phyloP scores from a whole-genome alignment of 1,140 invertebrate species.

The Drosophila novamexicana region DNA sequence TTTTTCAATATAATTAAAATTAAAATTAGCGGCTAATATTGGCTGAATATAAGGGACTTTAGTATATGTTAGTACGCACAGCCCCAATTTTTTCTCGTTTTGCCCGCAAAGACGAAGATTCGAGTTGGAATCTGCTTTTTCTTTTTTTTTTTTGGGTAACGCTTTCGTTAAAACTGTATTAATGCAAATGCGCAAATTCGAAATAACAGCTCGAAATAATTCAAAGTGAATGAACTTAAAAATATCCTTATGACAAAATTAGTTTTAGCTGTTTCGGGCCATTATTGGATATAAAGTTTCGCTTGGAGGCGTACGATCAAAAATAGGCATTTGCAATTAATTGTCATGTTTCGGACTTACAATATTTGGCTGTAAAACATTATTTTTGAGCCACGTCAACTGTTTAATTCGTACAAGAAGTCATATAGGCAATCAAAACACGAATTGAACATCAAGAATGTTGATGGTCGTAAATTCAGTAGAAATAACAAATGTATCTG shows the following conservation, averaged over 20 bases:
- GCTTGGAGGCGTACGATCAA: too few species aligned
- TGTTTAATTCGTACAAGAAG: neutral
- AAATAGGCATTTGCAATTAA: too few species aligned
- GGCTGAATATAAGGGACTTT: neutral
- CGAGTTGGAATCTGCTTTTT: neutral
- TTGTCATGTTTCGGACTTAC: too few species aligned
- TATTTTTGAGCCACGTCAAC: slow-evolving; percentile 10
- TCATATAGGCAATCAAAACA: slow-evolving; percentile 15
- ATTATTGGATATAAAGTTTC: too few species aligned
- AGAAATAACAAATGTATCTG: slow-evolving; percentile 52
- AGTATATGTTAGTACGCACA: neutral
- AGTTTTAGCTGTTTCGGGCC: too few species aligned
- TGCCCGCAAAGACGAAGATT: neutral
- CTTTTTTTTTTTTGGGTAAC: too few species aligned
- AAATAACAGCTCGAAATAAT: too few species aligned
- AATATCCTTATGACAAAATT: too few species aligned
- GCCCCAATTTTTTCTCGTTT: too few species aligned
- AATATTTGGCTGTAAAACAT: neutral
- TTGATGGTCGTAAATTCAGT: slow-evolving; percentile 50
- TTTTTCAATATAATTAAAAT: slow-evolving; percentile 53
- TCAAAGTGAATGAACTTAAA: too few species aligned
- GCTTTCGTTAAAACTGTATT: too few species aligned
- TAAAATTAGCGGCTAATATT: slow-evolving; percentile 43
- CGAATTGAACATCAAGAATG: slow-evolving; percentile 36
- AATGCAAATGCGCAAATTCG: too few species aligned